Evolutionary conservation across 2,113 vertebrate genomes (phyloP).

Genomic region (Sigmodon hispidus): DNA sequence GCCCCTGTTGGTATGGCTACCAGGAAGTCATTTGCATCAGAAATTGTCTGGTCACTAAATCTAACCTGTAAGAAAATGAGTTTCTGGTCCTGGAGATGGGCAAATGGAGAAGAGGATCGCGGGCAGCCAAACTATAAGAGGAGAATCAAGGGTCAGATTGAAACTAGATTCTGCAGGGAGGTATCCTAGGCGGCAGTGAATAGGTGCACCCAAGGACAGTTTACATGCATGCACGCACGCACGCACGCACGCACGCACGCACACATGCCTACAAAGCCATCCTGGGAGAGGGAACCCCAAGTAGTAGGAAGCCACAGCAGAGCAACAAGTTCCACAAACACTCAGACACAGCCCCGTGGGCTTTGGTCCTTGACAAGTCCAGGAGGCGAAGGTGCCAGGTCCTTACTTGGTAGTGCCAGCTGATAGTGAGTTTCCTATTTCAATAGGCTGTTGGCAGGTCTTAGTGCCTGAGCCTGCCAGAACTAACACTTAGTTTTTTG

Average conservation of each 20-base stretch:
- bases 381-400: conserved; percentile 35
- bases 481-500: conserved; percentile 40
- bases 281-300: rapidly evolving
- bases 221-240: background rate
- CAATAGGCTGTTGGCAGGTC: conserved; percentile 66
- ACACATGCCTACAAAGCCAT: background rate
- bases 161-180: background rate
- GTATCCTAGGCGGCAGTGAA: background rate
- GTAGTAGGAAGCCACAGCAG: background rate
- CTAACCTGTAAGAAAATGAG: background rate
- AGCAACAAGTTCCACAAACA: background rate
- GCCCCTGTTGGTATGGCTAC: background rate
- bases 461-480: conserved; percentile 55
- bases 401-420: conserved; percentile 56
- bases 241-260: background rate
- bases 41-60: background rate
- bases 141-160: background rate
- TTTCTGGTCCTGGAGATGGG: background rate
- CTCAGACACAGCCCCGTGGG: conserved; percentile 37
- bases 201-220: background rate
- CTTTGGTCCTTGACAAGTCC: conserved; percentile 22
- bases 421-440: conserved; percentile 72
- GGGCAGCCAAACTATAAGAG: background rate
- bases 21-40: background rate
- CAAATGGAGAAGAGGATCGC: background rate